Evolutionary conservation across 2,888 invertebrate genomes (phyloP).

Genomic region (Dryadula phaetusa): DNA sequence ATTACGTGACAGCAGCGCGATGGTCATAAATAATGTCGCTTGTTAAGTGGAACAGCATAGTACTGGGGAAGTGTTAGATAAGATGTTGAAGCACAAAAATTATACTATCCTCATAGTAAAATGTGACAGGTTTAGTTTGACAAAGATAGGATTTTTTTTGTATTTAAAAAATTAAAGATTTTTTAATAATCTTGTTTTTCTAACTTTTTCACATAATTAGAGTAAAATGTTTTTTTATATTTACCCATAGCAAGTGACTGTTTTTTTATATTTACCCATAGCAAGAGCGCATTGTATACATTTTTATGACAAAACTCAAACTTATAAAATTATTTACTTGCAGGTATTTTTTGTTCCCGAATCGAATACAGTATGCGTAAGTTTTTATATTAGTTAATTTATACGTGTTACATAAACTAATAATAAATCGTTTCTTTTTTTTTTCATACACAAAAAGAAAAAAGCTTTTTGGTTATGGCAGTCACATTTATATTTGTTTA

Average conservation of each 20-base stretch:
- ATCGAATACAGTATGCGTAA: background rate
- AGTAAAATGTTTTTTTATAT: no score
- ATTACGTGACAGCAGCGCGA: conserved; percentile 29
- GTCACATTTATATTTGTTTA: no score
- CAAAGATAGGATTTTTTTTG: background rate
- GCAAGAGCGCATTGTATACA: no score
- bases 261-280: no score
- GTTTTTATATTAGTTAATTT: background rate
- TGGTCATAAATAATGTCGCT: conserved; percentile 22
- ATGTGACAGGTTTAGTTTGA: background rate
- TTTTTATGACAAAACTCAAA: background rate
- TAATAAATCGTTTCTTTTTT: no score
- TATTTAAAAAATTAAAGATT: background rate
- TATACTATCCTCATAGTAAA: background rate
- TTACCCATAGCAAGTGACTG: no score
- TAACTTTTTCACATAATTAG: no score
- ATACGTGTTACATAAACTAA: no score
- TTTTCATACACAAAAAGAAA: no score
- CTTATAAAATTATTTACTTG: background rate
- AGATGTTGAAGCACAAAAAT: conserved; percentile 16
- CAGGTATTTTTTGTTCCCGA: conserved; percentile 17
- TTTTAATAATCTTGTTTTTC: no score
- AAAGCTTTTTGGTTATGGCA: no score
- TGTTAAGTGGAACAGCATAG: conserved; percentile 22
- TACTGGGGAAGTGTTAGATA: conserved; percentile 9